Base-by-base conservation (phyloP, 2,797 vertebrate genomes). In the Sphaeramia orbicularis region DNA sequence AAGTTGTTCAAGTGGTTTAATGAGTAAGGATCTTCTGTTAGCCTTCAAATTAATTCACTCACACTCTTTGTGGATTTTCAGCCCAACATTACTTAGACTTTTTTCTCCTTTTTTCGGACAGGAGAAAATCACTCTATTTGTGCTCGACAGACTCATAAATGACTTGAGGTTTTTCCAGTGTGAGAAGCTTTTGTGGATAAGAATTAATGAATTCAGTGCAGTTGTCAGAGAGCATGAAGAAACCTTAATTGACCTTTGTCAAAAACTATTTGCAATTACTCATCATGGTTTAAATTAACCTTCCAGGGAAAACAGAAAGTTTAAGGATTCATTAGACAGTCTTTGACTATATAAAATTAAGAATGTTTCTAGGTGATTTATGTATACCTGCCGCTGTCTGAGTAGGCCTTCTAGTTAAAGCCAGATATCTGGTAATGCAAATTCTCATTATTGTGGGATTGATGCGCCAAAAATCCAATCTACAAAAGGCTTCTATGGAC, bases 1-100 rank as follows among this genome's bases (percentile, higher is more conserved):
- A 21, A 75, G 62, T 73, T 69, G 47, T 65, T 64, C 42, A 59
- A 69, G 52, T 56, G 67, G 40, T 64, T 73, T 73, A 76, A 83
- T 52, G 71, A 74, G n/a, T 18, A 27, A 53, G 16, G 55, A 80
- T 40, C 53, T 58, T 79, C 54, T 63, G 50, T 83, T 68, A 74
- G 57, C 49, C 1, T 35, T 19, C 55, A 67, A 81, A 83, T 82
- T 44, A 80, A 75, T 85, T 83, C 36, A 1, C 24, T 52, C 49
- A 32, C 61, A 71, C 59, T 70, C 62, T 63, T 56, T 10, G 36
- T 54, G 76, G 51, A 74, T 74, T 66, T 65, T 8, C 43, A 66
- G 59, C 10, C 64, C 37, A 14, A 53, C 50, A 58, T 72, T 40
- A 74, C 56, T 7, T 56, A 69, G 37, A 9, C 55, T 61, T 70